Base-by-base conservation (phyloP, 2,888 invertebrate genomes). In the Heliconius sara region DNA sequence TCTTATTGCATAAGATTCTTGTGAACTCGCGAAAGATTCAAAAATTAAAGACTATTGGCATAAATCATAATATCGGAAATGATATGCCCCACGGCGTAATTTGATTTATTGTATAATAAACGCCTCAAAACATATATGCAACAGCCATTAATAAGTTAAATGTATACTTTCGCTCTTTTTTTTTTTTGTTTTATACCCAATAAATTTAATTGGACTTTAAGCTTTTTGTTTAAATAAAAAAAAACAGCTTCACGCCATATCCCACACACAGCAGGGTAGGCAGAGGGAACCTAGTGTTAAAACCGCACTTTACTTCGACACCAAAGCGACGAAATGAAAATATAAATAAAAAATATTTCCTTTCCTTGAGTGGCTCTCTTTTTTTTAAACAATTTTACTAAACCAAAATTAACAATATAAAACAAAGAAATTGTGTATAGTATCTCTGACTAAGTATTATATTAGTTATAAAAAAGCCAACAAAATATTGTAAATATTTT, bases 11-110 rank as follows among this genome's bases (percentile, higher is more conserved):
- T 73, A 60, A 73, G n/a, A 4, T 68, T 70, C 16, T 73, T 39
- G 39, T 34, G 60, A 73, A 73, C 60, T 34, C 73, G 73, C 60
- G 47, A 75, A 75, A 75, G 43, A 9, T 65, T 30, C 22, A 66
- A 75, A 66, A 75, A 75, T n/a, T 73, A 73, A 30, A 47, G 66
- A 22, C 16, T 66, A 43, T 75, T 75, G 27, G 66, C 66, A 75
- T 75, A 75, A 75, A 63, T 75, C 75, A 75, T 47, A 65, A 65
- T 66, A 75, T 75, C 75, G 75, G 75, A 75, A 75, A 66, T 75
- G 25, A 75, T 66, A 75, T 75, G 65, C 66, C 75, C 43, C 47
- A 43, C 19, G 47, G 75, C 75, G 43, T 65, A 12, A 43, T 27
- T 65, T 65, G 66, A 75, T 75, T 75, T 65, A 75, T 75, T 75